A percentile compares a stretch with the other conserved stretches of the same genome.
phyloP scores from a whole-genome alignment of 1,140 invertebrate species.

The Drosophila mayri region DNA sequence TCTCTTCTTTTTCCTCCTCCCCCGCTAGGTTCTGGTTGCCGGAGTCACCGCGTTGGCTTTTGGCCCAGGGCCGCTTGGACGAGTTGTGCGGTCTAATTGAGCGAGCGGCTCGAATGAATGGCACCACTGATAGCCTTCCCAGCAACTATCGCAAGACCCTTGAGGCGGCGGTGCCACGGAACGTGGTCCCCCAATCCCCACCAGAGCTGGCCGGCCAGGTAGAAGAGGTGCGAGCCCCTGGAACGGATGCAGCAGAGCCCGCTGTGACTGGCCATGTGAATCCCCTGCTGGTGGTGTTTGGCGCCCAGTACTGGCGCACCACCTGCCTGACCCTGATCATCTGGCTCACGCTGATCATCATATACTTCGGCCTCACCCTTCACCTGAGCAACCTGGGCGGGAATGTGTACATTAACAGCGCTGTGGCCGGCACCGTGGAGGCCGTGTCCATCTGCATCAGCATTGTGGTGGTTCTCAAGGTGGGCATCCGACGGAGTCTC shows the following conservation, averaged over 20 bases:
- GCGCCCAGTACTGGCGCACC: constrained; percentile 87
- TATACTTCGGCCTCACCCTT: constrained; percentile 90
- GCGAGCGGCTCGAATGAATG: constrained; percentile 89
- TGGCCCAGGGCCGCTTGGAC: constrained; percentile 90
- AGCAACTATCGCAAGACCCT: constrained; percentile 88
- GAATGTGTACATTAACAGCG: constrained; percentile 89
- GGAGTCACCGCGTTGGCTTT: constrained; percentile 94
- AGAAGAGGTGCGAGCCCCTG: constrained; percentile 25
- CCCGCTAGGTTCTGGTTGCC: constrained; percentile 90
- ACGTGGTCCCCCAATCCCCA: constrained; percentile 10
- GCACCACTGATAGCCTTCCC: constrained; percentile 85
- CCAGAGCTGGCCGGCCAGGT: constrained; percentile 13
- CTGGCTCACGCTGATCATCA: constrained; percentile 90
- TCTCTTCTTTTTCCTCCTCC: not conserved
- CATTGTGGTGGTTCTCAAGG: constrained; percentile 89
- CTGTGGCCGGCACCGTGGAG: constrained; percentile 88
- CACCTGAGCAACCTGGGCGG: constrained; percentile 89
- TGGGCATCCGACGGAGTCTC: constrained; percentile 88
- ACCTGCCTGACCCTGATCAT: constrained; percentile 88
- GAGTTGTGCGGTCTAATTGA: constrained; percentile 89
- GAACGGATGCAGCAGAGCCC: constrained; percentile 1
- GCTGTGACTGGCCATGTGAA: constrained; percentile 60
- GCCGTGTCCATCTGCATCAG: constrained; percentile 89
- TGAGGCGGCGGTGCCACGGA: constrained; percentile 71
- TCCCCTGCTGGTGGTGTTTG: constrained; percentile 88